Base-by-base conservation (phyloP, 1,140 invertebrate genomes). In the Drosophila micromelanica region DNA sequence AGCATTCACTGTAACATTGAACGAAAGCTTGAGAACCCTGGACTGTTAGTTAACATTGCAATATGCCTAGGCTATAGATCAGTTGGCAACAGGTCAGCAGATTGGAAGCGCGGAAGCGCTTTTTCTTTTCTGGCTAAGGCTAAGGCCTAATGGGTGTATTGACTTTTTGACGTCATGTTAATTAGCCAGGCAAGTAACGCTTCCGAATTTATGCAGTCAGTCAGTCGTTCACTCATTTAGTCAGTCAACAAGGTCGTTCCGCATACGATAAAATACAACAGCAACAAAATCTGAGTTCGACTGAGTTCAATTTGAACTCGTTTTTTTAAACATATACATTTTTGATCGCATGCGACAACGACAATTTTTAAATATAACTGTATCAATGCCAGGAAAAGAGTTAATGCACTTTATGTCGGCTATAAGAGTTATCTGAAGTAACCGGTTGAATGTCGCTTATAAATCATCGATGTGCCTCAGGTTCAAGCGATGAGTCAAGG, bases 341-440 rank as follows among this genome's bases (percentile, higher is more conserved):
- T 35, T 35, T 35, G 32, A 35, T 35, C 13, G n/a, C 12, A 64
- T 45, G 27, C 43, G 59, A 46, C 56, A 38, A 30, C 54, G 61
- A 67, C 60, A 72, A 64, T 35, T 73, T 76, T 69, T 71, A 60
- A 59, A 78, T 59, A 84, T 89, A 89, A 89, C 84, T 89, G 84
- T 89, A 89, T 73, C 85, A 89, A 84, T 89, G 84, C 49, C 84
- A 89, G 60, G 37, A 69, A 89, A 82, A 73, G 76, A 89, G 84
- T 87, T 87, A 89, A 82, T 84, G 82, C 84, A 87, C 79, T 73
- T 61, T 37, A 69, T 73, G 67, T 52, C 27, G 52, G 32, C 20
- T 37, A 15, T 45, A 9, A 9, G 3, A 51, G 35, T 60, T 61
- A 68, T 68, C 65, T 35, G 37, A 35, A 77, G 55, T 52, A 79